phyloP scores from a whole-genome alignment of 2,113 vertebrate species.

The human (Homo sapiens) region DNA sequence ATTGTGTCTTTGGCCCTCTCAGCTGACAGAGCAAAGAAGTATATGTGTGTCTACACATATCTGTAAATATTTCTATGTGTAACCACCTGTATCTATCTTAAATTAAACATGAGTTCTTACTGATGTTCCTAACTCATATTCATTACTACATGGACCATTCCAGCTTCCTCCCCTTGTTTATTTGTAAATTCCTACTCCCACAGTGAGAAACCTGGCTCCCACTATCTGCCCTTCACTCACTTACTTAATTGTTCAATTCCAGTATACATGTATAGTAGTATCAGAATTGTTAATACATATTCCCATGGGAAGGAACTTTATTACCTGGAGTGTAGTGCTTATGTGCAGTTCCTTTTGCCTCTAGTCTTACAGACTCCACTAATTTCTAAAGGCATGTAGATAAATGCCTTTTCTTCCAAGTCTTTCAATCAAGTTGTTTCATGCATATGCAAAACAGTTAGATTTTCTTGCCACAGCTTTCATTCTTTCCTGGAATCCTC shows the following conservation, averaged over 20 bases:
- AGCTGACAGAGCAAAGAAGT: neutral
- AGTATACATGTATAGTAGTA: neutral
- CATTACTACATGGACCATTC: neutral
- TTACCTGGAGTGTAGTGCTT: neutral
- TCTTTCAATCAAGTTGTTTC: neutral
- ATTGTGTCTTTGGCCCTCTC: neutral
- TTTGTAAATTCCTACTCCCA: neutral
- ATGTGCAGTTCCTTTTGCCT: neutral
- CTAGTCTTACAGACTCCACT: neutral
- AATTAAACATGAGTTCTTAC: neutral
- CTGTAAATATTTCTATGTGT: neutral
- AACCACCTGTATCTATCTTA: neutral
- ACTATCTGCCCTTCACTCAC: neutral
- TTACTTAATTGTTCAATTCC: neutral
- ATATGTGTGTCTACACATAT: neutral
- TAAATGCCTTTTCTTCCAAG: neutral
- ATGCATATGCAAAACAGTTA: neutral
- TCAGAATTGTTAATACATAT: neutral
- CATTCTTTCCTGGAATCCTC: neutral
- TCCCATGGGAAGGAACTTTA: neutral
- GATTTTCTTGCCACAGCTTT: neutral
- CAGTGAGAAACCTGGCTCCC: neutral
- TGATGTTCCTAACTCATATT: neutral
- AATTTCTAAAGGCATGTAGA: neutral
- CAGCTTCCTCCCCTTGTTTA: neutral